Conservation (phyloP, 2,888 invertebrate genomes). For the Acrobasis suavella region DNA sequence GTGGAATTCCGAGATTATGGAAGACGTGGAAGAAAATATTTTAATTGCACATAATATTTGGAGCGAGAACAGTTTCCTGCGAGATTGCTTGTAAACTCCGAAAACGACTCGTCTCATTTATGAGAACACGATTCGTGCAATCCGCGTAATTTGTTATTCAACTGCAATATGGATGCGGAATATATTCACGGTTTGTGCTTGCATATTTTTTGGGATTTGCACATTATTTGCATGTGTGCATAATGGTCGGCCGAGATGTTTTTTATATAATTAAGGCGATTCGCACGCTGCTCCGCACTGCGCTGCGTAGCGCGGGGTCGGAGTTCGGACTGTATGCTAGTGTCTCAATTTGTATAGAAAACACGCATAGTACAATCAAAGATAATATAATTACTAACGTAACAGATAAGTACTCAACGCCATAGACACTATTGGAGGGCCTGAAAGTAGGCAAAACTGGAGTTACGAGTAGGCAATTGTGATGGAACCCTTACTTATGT, state of each 20-base stretch:
- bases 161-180: slow-evolving; percentile 34
- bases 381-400: no score
- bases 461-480: no score
- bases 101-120: slow-evolving; percentile 31
- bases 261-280: neutral
- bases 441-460: no score
- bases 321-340: no score
- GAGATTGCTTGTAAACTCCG: slow-evolving; percentile 27
- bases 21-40: neutral
- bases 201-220: slow-evolving; percentile 3
- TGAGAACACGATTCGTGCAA: slow-evolving; percentile 36
- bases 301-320: no score
- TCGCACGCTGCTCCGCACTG: no score
- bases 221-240: neutral
- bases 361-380: no score
- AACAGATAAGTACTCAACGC: no score
- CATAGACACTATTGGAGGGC: no score
- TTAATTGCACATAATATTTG: slow-evolving; percentile 34
- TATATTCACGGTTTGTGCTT: slow-evolving; percentile 31
- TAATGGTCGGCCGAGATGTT: neutral
- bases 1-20: neutral
- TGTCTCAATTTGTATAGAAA: no score
- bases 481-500: no score
- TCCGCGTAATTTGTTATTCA: slow-evolving; percentile 31
- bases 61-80: slow-evolving; percentile 52